Percentiles rank a stretch among this genome's conserved stretches.
Evolutionary conservation across 2,113 vertebrate genomes (phyloP).

Genomic region (Colistium nudipinnis): DNA sequence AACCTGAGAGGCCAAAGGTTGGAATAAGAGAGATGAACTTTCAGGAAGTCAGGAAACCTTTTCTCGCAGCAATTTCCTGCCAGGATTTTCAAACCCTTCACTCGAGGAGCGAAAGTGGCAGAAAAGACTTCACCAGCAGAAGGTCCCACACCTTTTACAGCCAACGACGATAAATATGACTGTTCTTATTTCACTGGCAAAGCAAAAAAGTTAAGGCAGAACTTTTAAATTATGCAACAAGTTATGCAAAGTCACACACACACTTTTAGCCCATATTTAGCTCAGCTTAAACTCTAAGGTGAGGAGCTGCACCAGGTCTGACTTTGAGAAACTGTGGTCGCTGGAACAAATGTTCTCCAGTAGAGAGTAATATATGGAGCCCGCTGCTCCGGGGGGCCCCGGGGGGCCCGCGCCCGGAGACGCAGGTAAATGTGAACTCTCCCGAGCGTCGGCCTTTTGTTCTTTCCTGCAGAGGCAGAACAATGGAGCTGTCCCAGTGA

Average conservation of each 20-base stretch:
- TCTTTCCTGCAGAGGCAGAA: slow-evolving; percentile 65
- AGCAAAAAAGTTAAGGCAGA: neutral
- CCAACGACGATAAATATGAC: too few species aligned
- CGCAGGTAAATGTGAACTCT: slow-evolving; percentile 80
- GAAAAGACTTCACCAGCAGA: too few species aligned
- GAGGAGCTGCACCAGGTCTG: slow-evolving; percentile 18
- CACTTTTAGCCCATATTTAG: neutral
- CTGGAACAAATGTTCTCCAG: slow-evolving; percentile 76
- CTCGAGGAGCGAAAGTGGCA: too few species aligned
- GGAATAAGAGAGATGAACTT: too few species aligned
- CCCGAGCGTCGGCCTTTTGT: slow-evolving; percentile 73
- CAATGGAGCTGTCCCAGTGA: slow-evolving; percentile 77
- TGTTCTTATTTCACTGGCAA: too few species aligned
- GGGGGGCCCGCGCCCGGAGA: slow-evolving; percentile 62
- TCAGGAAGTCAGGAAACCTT: too few species aligned
- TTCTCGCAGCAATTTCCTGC: too few species aligned
- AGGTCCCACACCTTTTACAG: too few species aligned
- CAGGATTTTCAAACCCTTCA: too few species aligned
- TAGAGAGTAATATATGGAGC: slow-evolving; percentile 78
- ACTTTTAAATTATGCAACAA: neutral
- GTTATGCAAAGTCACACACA: neutral
- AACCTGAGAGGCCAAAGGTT: too few species aligned
- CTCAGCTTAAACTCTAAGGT: neutral
- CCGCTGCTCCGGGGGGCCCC: slow-evolving; percentile 53
- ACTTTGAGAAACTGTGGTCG: slow-evolving; percentile 58